These are phyloP conservation scores for Chelonia mydas DNA, from an alignment of 2,797 vertebrate species.

Conservation along the genomic window DNA sequence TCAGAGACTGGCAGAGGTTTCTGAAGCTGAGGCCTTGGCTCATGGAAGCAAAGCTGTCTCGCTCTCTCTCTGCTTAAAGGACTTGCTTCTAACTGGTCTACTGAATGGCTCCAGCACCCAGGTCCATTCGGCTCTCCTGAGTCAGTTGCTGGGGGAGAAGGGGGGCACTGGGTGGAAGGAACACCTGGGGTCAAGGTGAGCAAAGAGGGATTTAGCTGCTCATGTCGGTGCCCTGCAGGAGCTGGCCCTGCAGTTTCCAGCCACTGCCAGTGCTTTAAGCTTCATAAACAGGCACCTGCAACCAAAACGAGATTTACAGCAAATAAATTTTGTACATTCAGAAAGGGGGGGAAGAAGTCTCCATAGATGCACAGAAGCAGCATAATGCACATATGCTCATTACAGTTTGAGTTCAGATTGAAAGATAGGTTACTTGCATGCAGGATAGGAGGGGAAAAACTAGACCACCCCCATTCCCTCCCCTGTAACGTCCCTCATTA, in stretches of 20 bases:
- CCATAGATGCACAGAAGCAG: constrained; percentile 40
- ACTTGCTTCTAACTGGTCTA: not conserved
- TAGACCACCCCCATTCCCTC: not conserved
- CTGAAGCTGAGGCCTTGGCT: not conserved
- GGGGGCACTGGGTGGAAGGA: not conserved
- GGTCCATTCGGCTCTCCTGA: not conserved
- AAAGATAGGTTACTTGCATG: fast-evolving
- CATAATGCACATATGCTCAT: not conserved
- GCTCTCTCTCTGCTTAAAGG: not conserved
- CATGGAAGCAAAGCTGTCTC: not conserved
- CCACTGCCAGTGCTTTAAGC: constrained; percentile 67
- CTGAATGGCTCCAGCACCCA: not conserved
- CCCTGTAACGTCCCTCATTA: not conserved
- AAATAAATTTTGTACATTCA: constrained; percentile 67
- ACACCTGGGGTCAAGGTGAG: not conserved
- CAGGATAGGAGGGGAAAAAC: not conserved
- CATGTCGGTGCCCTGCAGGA: not conserved
- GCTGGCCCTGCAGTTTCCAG: not conserved
- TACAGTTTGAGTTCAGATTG: not conserved
- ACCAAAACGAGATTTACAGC: constrained; percentile 49
- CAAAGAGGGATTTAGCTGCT: constrained; percentile 26
- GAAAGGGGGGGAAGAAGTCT: constrained; percentile 51
- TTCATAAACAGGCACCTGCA: constrained; percentile 30
- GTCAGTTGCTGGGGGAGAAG: not conserved
- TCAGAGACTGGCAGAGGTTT: not conserved